Evolutionary conservation across 2,113 vertebrate species (phyloP), one percentile per base, ranked within the genome.

Genomic region (Catharus minimus): DNA sequence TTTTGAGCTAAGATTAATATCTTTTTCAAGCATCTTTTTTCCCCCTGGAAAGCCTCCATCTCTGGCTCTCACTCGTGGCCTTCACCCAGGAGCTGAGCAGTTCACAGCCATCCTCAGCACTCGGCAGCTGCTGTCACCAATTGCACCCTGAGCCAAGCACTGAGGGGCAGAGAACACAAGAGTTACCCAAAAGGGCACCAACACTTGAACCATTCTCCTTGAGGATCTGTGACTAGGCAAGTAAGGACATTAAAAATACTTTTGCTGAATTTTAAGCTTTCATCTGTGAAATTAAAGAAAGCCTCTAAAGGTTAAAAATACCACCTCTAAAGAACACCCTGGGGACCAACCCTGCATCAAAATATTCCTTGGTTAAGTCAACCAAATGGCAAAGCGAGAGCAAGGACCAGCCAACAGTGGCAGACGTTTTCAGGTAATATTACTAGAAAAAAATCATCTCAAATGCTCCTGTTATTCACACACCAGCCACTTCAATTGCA

Each of bases 211-310:
- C 3, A 1, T 38, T 65, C 61, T 64, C 38, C 74, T 72, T 32
- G 52, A 64, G 19, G 28, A n/a, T n/a, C 8, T 0, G 1, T n/a
- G 13, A 22, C 0, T 26, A 22, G 30, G 3, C 10, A 62, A 62
- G 49, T 9, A 67, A 68, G 0, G 2, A 24, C 28, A 61, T 5
- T 14, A 72, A 61, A 38, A 88, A 41, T 57, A 79, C 26, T 82
- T 78, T 57, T 73, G 2, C 28, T 68, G 49, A 19, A 61, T 32
- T 32, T 89, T 23, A 72, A 68, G 1, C 28, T 46, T 36, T 72
- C 32, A 61, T 13, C 38, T 39, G 17, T 14, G 33, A 32, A 74
- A 46, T 5, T 53, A 18, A 56, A 24, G 33, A 58, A 82, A 79
- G 26, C 28, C 50, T 68, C 38, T 58, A 38, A 38, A 65, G 10